A percentile compares a stretch with the other conserved stretches of the same genome.
Evolutionary conservation across 2,113 vertebrate genomes (phyloP).

Genomic region (Sylvilagus bachmani): DNA sequence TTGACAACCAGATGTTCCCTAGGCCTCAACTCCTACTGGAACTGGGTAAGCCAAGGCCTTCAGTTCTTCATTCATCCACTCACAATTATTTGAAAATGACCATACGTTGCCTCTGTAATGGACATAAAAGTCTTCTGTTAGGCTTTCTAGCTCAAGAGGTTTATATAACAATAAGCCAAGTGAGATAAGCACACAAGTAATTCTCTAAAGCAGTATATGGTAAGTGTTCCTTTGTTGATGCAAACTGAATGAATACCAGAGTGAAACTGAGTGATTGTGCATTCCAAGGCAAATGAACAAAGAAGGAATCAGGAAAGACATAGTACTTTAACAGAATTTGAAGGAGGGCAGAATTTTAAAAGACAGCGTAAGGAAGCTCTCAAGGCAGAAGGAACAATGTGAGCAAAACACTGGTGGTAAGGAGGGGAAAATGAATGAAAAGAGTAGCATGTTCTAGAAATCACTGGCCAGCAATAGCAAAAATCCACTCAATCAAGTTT

Average conservation of each 20-base stretch:
- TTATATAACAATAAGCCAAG: constrained; percentile 3
- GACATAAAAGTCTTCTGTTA: not conserved
- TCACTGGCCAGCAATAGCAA: not conserved
- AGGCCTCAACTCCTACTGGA: constrained; percentile 4
- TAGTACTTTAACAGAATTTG: not conserved
- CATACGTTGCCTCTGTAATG: not conserved
- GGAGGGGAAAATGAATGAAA: not conserved
- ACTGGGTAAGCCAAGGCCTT: not conserved
- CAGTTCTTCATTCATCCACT: not conserved
- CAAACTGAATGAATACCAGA: constrained; percentile 3
- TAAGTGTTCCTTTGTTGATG: not conserved
- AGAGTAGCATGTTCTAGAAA: constrained; percentile 19
- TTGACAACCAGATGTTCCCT: not conserved
- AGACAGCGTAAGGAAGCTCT: not conserved
- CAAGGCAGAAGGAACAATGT: not conserved
- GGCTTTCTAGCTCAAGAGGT: not conserved
- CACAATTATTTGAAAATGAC: not conserved
- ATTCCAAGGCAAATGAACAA: not conserved
- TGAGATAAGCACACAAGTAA: not conserved
- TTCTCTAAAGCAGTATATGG: constrained; percentile 6
- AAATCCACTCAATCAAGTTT: not conserved
- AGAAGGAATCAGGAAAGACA: constrained; percentile 22
- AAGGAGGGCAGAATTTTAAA: constrained; percentile 42
- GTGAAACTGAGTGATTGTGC: not conserved
- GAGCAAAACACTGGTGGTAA: not conserved